phyloP scores from a whole-genome alignment of 2,113 vertebrate species.

The Struthio camelus region DNA sequence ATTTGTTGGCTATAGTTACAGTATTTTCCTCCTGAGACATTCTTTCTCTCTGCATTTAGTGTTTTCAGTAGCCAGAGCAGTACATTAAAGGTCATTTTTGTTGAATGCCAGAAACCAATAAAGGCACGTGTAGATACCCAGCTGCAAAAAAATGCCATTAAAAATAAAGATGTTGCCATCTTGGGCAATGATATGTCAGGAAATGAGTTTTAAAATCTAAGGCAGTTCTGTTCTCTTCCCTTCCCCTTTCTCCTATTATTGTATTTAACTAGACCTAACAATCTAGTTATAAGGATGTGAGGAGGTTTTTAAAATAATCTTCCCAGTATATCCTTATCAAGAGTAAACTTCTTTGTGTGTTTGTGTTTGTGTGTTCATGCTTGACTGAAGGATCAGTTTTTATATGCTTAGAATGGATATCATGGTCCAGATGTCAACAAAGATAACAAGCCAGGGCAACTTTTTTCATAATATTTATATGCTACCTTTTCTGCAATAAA shows the following conservation, averaged over 20 bases:
- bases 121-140: neutral
- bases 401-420: neutral
- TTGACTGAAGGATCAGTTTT: neutral
- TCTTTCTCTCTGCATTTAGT: neutral
- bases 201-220: constrained; percentile 1
- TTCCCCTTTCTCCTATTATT: neutral
- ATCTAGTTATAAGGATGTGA: neutral
- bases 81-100: constrained; percentile 52
- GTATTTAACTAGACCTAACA: neutral
- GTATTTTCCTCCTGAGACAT: neutral
- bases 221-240: neutral
- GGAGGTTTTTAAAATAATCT: neutral
- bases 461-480: neutral
- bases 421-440: neutral
- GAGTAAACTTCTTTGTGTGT: neutral
- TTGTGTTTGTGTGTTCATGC: neutral
- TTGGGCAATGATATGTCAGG: neutral
- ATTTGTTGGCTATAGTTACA: neutral
- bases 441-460: neutral
- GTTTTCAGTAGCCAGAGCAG: neutral
- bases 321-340: neutral
- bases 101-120: constrained; percentile 5
- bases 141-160: constrained; percentile 35
- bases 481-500: neutral
- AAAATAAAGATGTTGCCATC: constrained; percentile 14